These are phyloP conservation scores for Tridacna crocea DNA, from an alignment of 2,888 invertebrate genomes.

Conservation along the genomic window DNA sequence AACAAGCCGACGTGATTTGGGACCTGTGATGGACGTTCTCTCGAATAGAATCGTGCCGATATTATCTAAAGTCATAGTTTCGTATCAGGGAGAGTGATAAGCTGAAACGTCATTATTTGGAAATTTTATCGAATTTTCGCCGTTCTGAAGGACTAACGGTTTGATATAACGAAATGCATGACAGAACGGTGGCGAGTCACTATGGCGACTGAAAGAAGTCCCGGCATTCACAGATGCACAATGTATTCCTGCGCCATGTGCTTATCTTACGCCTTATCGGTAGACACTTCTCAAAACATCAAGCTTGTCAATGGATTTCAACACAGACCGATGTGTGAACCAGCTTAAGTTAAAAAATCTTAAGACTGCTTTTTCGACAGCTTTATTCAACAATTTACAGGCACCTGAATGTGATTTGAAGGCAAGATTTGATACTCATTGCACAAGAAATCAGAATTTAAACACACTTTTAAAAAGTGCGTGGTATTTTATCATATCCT, in stretches of 20 bases:
- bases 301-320: not conserved
- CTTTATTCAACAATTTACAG: too few species aligned
- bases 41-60: not conserved
- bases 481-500: too few species aligned
- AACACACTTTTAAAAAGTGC: too few species aligned
- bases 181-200: not conserved
- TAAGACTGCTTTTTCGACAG: too few species aligned
- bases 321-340: too few species aligned
- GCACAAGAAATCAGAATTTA: too few species aligned
- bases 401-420: too few species aligned
- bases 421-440: too few species aligned
- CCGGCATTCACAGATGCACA: not conserved
- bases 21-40: too few species aligned
- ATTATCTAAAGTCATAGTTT: not conserved
- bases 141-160: not conserved
- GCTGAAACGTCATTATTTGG: not conserved
- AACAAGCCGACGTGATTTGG: too few species aligned
- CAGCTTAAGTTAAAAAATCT: too few species aligned
- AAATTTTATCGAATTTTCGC: conserved; percentile 6
- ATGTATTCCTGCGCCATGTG: conserved; percentile 20
- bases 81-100: conserved; percentile 5
- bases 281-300: not conserved
- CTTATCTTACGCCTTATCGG: conserved; percentile 11
- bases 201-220: not conserved
- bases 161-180: not conserved